phyloP scores from a whole-genome alignment of 1,140 invertebrate species.

The Heliothis virescens region DNA sequence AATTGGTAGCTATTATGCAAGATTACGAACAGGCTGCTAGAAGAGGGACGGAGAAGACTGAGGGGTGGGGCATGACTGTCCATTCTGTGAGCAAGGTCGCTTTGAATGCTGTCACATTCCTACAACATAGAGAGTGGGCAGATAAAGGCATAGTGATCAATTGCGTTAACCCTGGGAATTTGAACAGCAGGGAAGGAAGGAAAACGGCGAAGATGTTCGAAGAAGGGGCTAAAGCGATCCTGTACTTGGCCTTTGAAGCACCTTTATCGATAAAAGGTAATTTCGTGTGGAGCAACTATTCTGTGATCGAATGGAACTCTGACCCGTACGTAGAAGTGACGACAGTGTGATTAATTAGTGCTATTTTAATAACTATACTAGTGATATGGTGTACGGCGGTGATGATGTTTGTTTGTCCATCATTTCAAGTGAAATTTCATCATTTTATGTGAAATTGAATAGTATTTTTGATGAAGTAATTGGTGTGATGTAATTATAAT shows the following conservation, averaged over 20 bases:
- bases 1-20: conserved; percentile 75
- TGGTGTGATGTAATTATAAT: too few species aligned
- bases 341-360: conserved; percentile 64
- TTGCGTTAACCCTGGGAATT: conserved; percentile 79
- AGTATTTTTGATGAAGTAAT: too few species aligned
- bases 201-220: conserved; percentile 76
- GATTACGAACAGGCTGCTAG: conserved; percentile 78
- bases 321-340: conserved; percentile 81
- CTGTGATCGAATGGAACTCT: conserved; percentile 80
- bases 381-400: neutral
- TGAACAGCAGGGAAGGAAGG: conserved; percentile 68
- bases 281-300: conserved; percentile 83
- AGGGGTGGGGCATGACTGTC: conserved; percentile 77
- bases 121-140: conserved; percentile 79
- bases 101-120: conserved; percentile 78
- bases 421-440: neutral
- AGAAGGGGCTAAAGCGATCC: conserved; percentile 80
- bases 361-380: neutral
- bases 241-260: conserved; percentile 79
- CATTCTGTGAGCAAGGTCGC: conserved; percentile 80
- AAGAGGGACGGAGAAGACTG: conserved; percentile 75
- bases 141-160: conserved; percentile 76
- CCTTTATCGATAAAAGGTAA: conserved; percentile 79
- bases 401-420: neutral
- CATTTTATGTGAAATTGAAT: neutral